Base-by-base conservation (phyloP, 2,888 invertebrate species). In the Pachycephus smyrnensis region DNA sequence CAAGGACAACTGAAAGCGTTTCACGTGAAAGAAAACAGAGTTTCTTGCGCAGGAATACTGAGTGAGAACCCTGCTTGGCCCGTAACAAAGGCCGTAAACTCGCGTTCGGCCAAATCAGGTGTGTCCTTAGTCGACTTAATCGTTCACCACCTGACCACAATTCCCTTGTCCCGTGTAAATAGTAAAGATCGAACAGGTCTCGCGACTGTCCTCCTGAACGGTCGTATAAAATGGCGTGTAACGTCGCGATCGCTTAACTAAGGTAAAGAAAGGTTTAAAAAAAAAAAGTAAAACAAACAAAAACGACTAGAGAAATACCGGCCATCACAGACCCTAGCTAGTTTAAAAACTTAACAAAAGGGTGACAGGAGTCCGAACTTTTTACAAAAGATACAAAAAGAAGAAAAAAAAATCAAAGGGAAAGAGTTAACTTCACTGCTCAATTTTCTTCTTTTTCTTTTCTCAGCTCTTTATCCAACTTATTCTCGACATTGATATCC, bases 1-100 rank as follows among this genome's bases (percentile, higher is more conserved):
- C 89, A 95, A 95, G 89, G 95, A 95, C 88, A 94, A 95, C 92
- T 95, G 94, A 94, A 89, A 86, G 88, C 90, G 90, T 87, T 90
- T 71, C 12, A 12, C 31, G 6, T 77, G 79, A 77, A 82, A 76
- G 76, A 81, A 78, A 83, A 81, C 77, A 75, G 80, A 79, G 77
- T 82, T 83, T 78, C 80, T 83, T 80, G 69, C 30, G 73, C 79
- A 79, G 76, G 75, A 76, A 80, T 77, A 83, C 31, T 71, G 78
- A 80, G 82, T 82, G 85, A 82, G 82, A 85, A 80, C 79, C 83
- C 80, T 82, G 81, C 79, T 82, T 80, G 81, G 82, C 83, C 80
- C 82, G 78, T 55, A 55, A 55, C 55, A 55, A 83, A 81, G 79
- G 82, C 78, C 77, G 80, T 76, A 80, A 55, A 82, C 80, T 85